phyloP scores from a whole-genome alignment of 2,797 vertebrate species.

The Ciconia nigra region DNA sequence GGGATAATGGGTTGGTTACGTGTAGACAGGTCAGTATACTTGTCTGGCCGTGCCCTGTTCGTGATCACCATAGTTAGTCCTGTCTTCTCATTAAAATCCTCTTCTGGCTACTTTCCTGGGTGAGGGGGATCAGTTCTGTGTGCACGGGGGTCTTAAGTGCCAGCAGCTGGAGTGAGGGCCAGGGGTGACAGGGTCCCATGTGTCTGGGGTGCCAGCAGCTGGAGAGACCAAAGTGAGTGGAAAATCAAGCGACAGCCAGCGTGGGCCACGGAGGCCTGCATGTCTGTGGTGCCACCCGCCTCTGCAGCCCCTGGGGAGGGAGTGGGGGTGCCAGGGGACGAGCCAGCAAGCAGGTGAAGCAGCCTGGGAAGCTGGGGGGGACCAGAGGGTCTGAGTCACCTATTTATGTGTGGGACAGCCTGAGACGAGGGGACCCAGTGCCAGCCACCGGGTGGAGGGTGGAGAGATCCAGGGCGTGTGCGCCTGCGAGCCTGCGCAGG shows the following conservation, averaged over 20 bases:
- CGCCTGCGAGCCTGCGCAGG: background rate
- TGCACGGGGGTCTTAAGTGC: background rate
- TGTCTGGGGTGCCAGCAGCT: background rate
- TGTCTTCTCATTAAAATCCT: background rate
- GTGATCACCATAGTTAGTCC: background rate
- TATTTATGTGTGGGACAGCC: background rate
- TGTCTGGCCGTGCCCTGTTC: background rate
- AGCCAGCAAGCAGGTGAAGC: background rate
- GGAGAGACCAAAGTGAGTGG: background rate
- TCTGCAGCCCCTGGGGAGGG: rapidly evolving
- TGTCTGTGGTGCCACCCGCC: too few species aligned
- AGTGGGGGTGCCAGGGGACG: rapidly evolving
- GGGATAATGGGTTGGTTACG: too few species aligned
- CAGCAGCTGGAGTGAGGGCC: background rate
- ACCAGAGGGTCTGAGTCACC: background rate
- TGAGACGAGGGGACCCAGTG: rapidly evolving
- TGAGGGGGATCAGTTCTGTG: background rate
- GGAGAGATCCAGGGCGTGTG: rapidly evolving
- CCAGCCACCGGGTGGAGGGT: too few species aligned
- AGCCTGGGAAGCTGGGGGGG: background rate
- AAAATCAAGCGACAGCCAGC: background rate
- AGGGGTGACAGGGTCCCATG: too few species aligned
- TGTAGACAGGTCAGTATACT: too few species aligned
- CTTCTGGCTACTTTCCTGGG: background rate
- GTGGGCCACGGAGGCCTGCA: rapidly evolving